These are phyloP conservation scores for Isichthys henryi DNA, from an alignment of 2,113 vertebrate genomes.

Conservation along the genomic window DNA sequence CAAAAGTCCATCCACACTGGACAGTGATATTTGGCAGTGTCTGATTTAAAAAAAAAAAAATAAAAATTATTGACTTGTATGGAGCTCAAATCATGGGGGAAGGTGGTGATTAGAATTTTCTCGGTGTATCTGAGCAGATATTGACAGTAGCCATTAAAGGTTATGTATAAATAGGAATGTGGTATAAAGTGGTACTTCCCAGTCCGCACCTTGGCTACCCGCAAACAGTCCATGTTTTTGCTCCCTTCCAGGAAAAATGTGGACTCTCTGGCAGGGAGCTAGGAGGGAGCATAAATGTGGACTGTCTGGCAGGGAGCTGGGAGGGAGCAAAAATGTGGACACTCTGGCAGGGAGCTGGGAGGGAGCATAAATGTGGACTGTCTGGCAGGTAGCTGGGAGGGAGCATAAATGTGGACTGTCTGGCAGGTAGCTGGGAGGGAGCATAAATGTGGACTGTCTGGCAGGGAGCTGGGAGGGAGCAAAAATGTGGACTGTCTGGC, in stretches of 20 bases:
- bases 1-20: neutral
- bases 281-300: neutral
- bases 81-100: neutral
- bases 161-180: neutral
- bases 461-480: neutral
- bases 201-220: neutral
- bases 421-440: too few relatives aligned
- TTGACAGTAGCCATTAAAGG: neutral
- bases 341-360: too few relatives aligned
- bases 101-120: neutral
- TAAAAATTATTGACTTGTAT: neutral
- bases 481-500: neutral
- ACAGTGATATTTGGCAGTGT: constrained; percentile 1
- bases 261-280: too few relatives aligned
- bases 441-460: neutral
- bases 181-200: neutral
- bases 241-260: neutral
- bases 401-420: too few relatives aligned
- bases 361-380: too few relatives aligned
- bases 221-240: neutral
- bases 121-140: neutral
- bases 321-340: too few relatives aligned
- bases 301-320: neutral
- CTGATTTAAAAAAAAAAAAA: neutral
- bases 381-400: neutral